These are phyloP conservation scores for Liolophura sinensis DNA, from an alignment of 1,140 invertebrate species.

Conservation along the genomic window DNA sequence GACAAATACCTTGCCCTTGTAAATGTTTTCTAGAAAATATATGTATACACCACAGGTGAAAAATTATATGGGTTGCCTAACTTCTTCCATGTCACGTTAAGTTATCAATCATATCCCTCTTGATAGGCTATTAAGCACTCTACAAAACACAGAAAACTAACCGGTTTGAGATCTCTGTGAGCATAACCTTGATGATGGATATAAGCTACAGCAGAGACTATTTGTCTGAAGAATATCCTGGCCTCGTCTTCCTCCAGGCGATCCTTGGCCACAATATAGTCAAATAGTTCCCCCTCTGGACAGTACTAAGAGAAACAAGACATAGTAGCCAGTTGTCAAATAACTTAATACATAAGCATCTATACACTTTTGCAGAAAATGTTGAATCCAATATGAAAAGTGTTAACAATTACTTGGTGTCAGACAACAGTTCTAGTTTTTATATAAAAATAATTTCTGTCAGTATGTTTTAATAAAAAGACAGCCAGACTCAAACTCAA, in stretches of 20 bases:
- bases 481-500: neutral
- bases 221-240: conserved; percentile 75
- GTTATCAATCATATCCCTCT: no score
- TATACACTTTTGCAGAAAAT: neutral
- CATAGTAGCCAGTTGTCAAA: conserved; percentile 1
- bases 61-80: no score
- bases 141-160: conserved; percentile 53
- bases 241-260: conserved; percentile 73
- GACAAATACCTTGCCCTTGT: no score
- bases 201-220: conserved; percentile 77
- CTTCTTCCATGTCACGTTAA: no score
- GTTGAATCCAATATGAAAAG: neutral
- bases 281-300: conserved; percentile 81
- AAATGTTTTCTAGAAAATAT: no score
- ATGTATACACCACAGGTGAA: no score
- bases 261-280: conserved; percentile 80
- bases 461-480: neutral
- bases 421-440: no score
- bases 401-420: neutral
- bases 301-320: conserved; percentile 67
- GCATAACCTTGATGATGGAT: conserved; percentile 76
- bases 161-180: conserved; percentile 82
- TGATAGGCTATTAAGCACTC: neutral
- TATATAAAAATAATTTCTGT: no score
- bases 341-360: neutral